Base-by-base conservation (phyloP, 2,888 invertebrate genomes). In the Holacanthella duospinosa region DNA sequence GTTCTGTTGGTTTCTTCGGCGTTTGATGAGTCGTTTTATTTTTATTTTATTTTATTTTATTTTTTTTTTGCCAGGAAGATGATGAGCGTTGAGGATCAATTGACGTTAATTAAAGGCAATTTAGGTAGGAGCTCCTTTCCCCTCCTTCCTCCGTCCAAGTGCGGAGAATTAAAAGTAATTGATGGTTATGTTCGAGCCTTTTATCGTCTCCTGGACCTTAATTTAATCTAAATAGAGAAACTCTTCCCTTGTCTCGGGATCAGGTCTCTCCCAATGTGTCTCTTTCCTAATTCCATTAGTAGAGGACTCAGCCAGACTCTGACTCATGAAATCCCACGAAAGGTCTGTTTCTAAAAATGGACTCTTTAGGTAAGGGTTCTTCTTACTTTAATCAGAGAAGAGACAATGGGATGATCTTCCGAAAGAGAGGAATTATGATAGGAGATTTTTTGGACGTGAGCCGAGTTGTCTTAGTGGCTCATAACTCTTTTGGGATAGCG, bases 81-180 rank as follows among this genome's bases (percentile, higher is more conserved):
- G 63, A 67, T 65, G 67, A 68, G 65, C 68, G 68, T 67, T 66
- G 66, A 67, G 62, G 61, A 63, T 66, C 67, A 69, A 69, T 69
- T 69, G 69, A 64, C 67, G 62, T 69, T 69, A 66, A 69, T 69
- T 69, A 69, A 67, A 66, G 63, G 63, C 69, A 69, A 69, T 69
- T 69, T 69, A 67, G 61, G 59, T 60, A 9, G 26, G 21, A 29
- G n/a, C 19, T 29, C 29, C n/a, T 55, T 55, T 27, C 25, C 27
- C n/a, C n/a, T 55, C 27, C 19, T 27, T 55, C 60, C 63, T 57
- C 53, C 28, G 56, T 61, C 64, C 68, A 68, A 65, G 64, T 68
- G 67, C 12, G 64, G 67, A 65, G 63, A 68, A 68, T 68, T 68
- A 68, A 68, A 64, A 68, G 67, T 68, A 68, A 68, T 68, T 68